Evolutionary conservation across 2,888 invertebrate genomes (phyloP).

Genomic region (Oxystoma pomonae): DNA sequence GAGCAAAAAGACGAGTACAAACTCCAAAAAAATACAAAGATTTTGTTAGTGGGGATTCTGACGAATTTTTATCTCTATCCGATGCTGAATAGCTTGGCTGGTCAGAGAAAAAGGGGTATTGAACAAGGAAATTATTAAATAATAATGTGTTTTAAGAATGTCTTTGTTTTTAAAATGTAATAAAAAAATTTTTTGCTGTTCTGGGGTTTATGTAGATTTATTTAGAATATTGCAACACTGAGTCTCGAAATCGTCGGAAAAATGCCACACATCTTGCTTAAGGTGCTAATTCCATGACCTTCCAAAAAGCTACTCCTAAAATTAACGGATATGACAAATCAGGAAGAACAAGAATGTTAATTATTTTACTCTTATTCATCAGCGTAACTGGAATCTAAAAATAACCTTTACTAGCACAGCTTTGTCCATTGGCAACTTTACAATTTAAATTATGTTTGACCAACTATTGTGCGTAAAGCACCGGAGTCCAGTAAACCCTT

Average conservation of each 20-base stretch:
- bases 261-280: conserved; percentile 19
- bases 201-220: neutral
- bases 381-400: conserved; percentile 14
- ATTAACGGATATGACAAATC: conserved; percentile 14
- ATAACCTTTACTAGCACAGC: conserved; percentile 12
- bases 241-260: conserved; percentile 5
- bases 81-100: too few relatives aligned
- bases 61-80: too few relatives aligned
- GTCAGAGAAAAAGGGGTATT: too few relatives aligned
- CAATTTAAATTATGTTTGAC: neutral
- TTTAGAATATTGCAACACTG: conserved; percentile 1
- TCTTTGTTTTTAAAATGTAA: too few relatives aligned
- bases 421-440: conserved; percentile 20
- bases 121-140: too few relatives aligned
- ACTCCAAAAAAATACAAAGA: too few relatives aligned
- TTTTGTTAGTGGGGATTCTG: too few relatives aligned
- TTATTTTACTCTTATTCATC: conserved; percentile 12
- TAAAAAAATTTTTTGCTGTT: conserved; percentile 1
- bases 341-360: conserved; percentile 21
- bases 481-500: conserved; percentile 15
- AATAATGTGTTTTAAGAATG: too few relatives aligned
- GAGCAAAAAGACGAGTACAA: too few relatives aligned
- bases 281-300: conserved; percentile 19
- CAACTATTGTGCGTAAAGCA: conserved; percentile 10
- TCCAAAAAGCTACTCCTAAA: conserved; percentile 22